Evolutionary conservation across 1,140 invertebrate species (phyloP).

Genomic region (Lamellibrachia luymesi): DNA sequence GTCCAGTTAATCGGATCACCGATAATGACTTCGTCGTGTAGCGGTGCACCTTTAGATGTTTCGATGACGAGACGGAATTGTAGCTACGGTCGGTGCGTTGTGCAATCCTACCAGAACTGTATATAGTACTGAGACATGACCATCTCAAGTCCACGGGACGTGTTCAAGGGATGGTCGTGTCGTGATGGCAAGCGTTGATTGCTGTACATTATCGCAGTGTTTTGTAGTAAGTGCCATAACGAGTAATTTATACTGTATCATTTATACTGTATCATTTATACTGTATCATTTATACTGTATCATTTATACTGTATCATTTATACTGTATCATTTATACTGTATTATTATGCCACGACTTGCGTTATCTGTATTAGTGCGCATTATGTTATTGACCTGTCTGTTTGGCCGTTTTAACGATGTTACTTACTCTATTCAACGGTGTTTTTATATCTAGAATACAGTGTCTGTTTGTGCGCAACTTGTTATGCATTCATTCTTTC

Average conservation of each 20-base stretch:
- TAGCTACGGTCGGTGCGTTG: neutral
- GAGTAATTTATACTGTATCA: neutral
- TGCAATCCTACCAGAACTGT: neutral
- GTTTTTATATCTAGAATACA: neutral
- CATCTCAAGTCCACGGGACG: neutral
- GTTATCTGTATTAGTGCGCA: neutral
- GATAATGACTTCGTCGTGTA: neutral
- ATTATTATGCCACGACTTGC: neutral
- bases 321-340: neutral
- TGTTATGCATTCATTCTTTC: neutral
- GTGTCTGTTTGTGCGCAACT: neutral
- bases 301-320: conserved; percentile 2
- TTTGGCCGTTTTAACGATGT: neutral
- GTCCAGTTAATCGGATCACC: neutral
- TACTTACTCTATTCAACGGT: neutral
- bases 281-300: neutral
- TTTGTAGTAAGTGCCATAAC: neutral
- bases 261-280: conserved; percentile 2
- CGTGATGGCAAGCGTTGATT: neutral
- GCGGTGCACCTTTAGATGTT: neutral
- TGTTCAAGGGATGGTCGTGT: neutral
- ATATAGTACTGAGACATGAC: neutral
- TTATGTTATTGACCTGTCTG: neutral
- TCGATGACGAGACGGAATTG: neutral
- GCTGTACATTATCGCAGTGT: neutral